Percentiles rank a stretch among this genome's conserved stretches.
Conservation (phyloP, 2,797 vertebrate genomes). For the Rhinogobio ventralis region DNA sequence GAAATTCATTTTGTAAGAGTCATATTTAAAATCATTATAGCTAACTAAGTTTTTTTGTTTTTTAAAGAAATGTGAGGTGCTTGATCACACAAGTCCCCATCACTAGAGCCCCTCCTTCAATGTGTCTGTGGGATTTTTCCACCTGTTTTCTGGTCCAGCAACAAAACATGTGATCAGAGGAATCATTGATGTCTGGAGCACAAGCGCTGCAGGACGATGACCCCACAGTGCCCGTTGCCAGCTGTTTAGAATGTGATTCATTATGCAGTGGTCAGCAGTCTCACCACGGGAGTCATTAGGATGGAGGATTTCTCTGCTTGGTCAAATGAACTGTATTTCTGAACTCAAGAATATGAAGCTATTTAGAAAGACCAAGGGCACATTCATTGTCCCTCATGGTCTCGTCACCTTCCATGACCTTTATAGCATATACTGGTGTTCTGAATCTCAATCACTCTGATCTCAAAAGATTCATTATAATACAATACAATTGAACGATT, state of each 20-base stretch:
- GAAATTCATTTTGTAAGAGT: neutral
- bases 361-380: neutral
- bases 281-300: neutral
- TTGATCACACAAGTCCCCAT: neutral
- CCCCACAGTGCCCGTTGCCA: neutral
- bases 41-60: neutral
- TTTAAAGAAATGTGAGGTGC: neutral
- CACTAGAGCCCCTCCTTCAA: neutral
- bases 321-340: slow-evolving; percentile 4
- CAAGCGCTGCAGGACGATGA: neutral
- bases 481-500: neutral
- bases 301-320: neutral
- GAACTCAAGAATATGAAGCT: neutral
- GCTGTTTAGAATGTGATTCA: neutral
- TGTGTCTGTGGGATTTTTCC: neutral
- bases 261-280: neutral
- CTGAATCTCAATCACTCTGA: neutral
- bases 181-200: neutral
- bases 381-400: neutral
- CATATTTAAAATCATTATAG: neutral
- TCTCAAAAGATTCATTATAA: neutral
- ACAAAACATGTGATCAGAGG: neutral
- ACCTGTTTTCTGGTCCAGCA: neutral
- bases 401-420: neutral
- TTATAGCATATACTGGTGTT: neutral